A percentile compares a stretch with the other conserved stretches of the same genome.
These are phyloP conservation scores for Hipposideros larvatus DNA, from an alignment of 2,797 vertebrate species.

Conservation along the genomic window DNA sequence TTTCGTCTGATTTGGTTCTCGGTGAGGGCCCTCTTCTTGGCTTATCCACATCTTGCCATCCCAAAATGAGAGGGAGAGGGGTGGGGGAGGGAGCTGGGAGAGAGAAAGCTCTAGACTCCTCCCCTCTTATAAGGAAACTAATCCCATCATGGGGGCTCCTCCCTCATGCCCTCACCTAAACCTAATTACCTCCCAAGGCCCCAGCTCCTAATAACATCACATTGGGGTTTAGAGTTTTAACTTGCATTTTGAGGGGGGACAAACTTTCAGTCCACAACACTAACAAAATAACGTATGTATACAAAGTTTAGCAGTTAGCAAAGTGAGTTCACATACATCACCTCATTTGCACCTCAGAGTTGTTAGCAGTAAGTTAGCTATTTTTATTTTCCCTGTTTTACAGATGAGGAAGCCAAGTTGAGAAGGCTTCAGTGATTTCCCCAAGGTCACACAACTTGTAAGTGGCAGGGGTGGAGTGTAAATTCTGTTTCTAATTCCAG, in stretches of 20 bases:
- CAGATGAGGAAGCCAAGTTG: neutral
- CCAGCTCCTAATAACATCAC: neutral
- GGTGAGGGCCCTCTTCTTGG: neutral
- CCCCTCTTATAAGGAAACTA: neutral
- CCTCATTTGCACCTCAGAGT: neutral
- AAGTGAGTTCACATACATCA: neutral
- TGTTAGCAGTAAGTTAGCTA: neutral
- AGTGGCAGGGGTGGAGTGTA: neutral
- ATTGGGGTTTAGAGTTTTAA: neutral
- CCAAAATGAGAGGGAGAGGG: neutral
- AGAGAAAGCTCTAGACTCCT: neutral
- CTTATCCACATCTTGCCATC: neutral
- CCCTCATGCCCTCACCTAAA: neutral
- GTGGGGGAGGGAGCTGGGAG: neutral
- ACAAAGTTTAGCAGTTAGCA: neutral
- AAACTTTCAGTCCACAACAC: neutral
- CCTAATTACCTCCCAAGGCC: neutral
- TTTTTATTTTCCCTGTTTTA: constrained; percentile 53
- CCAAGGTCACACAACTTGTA: neutral
- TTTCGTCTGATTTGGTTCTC: neutral
- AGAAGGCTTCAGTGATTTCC: neutral
- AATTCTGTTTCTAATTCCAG: neutral
- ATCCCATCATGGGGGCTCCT: neutral
- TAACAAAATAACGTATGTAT: neutral
- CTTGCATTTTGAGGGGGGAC: neutral